Conservation (phyloP, 2,113 vertebrate genomes). For the Xiphias gladius region DNA sequence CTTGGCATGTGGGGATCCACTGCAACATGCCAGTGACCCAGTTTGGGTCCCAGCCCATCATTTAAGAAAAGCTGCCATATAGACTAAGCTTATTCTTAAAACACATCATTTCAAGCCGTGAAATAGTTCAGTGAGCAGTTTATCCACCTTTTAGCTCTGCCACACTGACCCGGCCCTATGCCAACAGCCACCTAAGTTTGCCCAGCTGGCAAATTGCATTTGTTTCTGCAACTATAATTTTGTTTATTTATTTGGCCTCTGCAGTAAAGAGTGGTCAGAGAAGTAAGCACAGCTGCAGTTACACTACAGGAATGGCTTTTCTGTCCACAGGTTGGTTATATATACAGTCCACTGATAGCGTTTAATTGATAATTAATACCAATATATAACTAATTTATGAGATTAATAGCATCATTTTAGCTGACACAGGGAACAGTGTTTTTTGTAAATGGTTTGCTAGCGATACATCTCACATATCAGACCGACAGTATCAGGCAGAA, state of each 20-base stretch:
- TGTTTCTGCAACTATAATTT: conserved; percentile 61
- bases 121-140: conserved; percentile 47
- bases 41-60: conserved; percentile 56
- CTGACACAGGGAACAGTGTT: background rate
- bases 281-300: conserved; percentile 74
- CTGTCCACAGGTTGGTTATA: background rate
- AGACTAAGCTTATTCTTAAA: conserved; percentile 38
- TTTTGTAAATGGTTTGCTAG: background rate
- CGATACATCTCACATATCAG: background rate
- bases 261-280: conserved; percentile 52
- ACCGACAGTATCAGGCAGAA: background rate
- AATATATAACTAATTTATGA: background rate
- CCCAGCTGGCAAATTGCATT: conserved; percentile 60
- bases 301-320: conserved; percentile 38
- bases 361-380: background rate
- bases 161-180: background rate
- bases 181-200: conserved; percentile 40
- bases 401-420: background rate
- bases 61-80: conserved; percentile 50
- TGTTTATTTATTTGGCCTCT: conserved; percentile 65
- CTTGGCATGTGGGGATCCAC: conserved; percentile 63
- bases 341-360: background rate
- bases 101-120: conserved; percentile 26
- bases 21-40: conserved; percentile 68
- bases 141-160: conserved; percentile 44